These are phyloP conservation scores for Drosophila orosa DNA, from an alignment of 1,140 invertebrate species.

Conservation along the genomic window DNA sequence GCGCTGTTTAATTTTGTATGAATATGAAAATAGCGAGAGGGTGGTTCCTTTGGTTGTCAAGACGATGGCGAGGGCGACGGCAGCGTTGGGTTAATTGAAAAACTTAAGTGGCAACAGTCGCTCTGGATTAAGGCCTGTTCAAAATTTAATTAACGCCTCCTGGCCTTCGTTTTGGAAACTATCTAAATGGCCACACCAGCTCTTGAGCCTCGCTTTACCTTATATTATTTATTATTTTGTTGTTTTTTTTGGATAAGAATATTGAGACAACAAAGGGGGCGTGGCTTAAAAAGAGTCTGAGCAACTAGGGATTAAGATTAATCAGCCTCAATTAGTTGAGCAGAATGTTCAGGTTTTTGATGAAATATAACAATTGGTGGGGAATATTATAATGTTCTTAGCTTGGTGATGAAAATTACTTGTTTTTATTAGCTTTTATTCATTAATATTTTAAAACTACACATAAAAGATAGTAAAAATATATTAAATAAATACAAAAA, in stretches of 20 bases:
- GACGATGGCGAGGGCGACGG: background rate
- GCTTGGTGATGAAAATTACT: background rate
- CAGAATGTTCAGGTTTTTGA: background rate
- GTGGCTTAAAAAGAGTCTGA: constrained; percentile 8
- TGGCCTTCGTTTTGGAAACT: constrained; percentile 42
- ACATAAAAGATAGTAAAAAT: background rate
- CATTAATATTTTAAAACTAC: no score
- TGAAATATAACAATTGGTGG: background rate
- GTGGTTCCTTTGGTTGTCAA: constrained; percentile 16
- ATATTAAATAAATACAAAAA: background rate
- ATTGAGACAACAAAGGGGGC: constrained; percentile 23
- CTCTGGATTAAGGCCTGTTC: constrained; percentile 74
- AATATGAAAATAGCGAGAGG: constrained; percentile 68
- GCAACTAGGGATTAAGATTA: background rate
- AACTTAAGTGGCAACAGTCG: constrained; percentile 82
- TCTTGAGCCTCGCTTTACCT: background rate
- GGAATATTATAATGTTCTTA: background rate
- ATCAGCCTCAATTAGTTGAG: constrained; percentile 21
- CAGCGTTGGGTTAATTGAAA: constrained; percentile 70
- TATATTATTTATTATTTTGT: background rate
- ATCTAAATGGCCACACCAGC: constrained; percentile 29
- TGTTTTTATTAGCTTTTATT: no score
- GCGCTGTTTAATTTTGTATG: constrained; percentile 80
- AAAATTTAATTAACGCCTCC: constrained; percentile 81
- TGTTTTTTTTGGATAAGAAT: background rate